These are phyloP conservation scores for Malacosoma neustria DNA, from an alignment of 2,888 invertebrate genomes.

Conservation along the genomic window DNA sequence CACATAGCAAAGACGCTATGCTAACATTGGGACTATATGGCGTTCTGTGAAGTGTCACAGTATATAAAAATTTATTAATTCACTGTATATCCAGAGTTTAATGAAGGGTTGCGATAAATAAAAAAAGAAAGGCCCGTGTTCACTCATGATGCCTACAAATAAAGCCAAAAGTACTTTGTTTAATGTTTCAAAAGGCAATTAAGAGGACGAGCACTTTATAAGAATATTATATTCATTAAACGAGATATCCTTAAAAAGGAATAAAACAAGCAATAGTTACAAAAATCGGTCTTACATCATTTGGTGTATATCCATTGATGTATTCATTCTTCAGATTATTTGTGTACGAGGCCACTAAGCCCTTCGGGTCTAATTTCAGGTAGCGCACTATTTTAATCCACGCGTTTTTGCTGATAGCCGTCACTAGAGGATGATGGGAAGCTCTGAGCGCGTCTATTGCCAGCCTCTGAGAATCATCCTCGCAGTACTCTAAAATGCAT, in stretches of 20 bases:
- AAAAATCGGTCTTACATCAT: conserved; percentile 49
- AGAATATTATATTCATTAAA: neutral
- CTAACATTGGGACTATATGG: no score
- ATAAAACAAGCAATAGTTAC: neutral
- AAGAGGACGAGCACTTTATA: no score
- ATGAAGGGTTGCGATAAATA: no score
- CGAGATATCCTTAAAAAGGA: neutral
- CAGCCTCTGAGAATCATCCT: conserved; percentile 74
- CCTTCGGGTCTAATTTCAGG: conserved; percentile 72
- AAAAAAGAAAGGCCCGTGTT: no score
- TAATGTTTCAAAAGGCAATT: no score
- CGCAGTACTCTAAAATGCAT: conserved; percentile 47
- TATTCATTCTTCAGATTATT: conserved; percentile 76
- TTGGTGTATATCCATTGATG: conserved; percentile 68
- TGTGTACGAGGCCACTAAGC: conserved; percentile 75
- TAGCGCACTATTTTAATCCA: conserved; percentile 81
- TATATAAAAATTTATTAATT: no score
- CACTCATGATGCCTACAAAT: no score
- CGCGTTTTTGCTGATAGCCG: conserved; percentile 70
- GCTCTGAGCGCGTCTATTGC: conserved; percentile 80
- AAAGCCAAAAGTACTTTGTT: no score
- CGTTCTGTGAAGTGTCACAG: no score
- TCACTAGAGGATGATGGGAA: conserved; percentile 84
- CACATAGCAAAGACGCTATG: no score
- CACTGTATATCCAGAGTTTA: no score